These are phyloP conservation scores for Poecilia wingei DNA, from an alignment of 2,797 vertebrate species.

Conservation along the genomic window DNA sequence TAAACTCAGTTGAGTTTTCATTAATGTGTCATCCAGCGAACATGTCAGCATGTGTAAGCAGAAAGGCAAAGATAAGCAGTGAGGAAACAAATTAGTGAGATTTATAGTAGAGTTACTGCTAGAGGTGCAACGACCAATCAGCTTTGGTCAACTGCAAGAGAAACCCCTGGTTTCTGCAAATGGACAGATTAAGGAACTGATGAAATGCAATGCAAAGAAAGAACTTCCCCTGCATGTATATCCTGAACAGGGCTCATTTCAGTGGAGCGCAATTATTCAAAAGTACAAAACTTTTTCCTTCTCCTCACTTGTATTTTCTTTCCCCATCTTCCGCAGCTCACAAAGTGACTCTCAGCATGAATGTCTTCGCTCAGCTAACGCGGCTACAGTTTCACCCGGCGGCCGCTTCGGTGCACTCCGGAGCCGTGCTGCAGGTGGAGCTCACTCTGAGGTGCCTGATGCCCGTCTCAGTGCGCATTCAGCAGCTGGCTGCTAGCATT, in stretches of 20 bases:
- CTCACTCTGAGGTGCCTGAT: conserved; percentile 88
- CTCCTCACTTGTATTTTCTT: neutral
- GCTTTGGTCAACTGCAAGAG: too few relatives aligned
- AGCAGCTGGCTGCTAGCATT: conserved; percentile 86
- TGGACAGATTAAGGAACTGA: neutral
- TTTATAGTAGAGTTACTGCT: neutral
- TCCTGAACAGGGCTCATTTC: neutral
- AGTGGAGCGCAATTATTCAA: neutral
- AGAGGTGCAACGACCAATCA: too few relatives aligned
- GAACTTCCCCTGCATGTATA: neutral
- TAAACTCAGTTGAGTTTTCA: neutral
- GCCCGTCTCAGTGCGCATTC: conserved; percentile 87
- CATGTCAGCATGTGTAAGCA: neutral
- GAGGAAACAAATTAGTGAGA: neutral
- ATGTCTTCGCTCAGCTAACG: conserved; percentile 87
- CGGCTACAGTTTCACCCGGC: conserved; percentile 88
- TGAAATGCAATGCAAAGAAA: neutral
- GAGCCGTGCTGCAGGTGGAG: conserved; percentile 87
- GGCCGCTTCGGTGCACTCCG: conserved; percentile 89
- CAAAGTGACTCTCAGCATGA: conserved; percentile 86
- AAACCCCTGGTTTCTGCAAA: neutral
- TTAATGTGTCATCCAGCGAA: neutral
- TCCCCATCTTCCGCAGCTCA: conserved; percentile 71
- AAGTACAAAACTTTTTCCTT: neutral
- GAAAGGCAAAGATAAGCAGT: neutral